Evolutionary conservation across 2,113 vertebrate species (phyloP).

Genomic region (Cricetomys ansorgei): DNA sequence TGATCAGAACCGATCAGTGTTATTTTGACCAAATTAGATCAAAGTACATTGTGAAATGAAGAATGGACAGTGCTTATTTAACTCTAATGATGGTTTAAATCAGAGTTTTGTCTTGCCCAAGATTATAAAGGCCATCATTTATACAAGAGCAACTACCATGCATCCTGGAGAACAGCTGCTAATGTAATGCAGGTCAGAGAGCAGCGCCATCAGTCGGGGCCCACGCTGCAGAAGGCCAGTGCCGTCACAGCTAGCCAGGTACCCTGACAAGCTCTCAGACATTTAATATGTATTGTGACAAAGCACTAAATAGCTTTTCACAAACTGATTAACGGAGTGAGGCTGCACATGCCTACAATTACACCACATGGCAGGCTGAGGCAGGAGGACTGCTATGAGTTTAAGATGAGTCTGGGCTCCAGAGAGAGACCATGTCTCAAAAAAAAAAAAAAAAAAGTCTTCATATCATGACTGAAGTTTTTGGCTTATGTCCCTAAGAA

Average conservation of each 20-base stretch:
- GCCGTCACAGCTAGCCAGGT: not conserved
- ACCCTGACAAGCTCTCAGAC: not conserved
- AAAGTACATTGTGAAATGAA: not conserved
- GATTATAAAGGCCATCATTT: not conserved
- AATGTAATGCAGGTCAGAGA: not conserved
- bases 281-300: not conserved
- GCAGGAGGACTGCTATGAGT: not conserved
- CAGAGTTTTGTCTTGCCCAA: not conserved
- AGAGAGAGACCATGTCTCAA: not conserved
- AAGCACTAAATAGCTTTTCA: not conserved
- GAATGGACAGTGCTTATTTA: not conserved
- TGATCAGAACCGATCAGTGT: not conserved
- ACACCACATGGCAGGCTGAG: not conserved
- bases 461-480: not conserved
- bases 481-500: not conserved
- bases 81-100: conserved; percentile 19
- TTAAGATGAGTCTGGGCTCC: not conserved
- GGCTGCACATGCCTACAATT: too few relatives aligned
- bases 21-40: conserved; percentile 42
- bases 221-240: not conserved
- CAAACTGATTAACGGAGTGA: not conserved
- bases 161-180: not conserved
- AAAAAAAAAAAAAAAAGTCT: not conserved
- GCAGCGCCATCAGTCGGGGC: not conserved
- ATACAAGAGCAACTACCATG: not conserved